Conservation (phyloP, 2,888 invertebrate genomes). For the Argynnis bischoffii region DNA sequence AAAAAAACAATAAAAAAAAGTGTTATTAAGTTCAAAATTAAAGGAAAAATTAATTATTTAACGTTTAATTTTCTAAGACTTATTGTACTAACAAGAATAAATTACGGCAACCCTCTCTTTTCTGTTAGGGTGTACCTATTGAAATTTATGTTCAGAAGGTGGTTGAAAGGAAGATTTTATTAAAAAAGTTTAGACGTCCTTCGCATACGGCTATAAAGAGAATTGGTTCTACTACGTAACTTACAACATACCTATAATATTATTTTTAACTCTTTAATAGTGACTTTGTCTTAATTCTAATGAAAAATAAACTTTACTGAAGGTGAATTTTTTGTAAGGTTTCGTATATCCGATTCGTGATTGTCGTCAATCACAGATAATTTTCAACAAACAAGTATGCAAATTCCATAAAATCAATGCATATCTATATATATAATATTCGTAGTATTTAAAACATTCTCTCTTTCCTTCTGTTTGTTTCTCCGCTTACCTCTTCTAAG, state of each 20-base stretch:
- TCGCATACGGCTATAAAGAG: constrained; percentile 47
- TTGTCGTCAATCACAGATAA: too few relatives aligned
- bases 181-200: constrained; percentile 65
- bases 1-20: too few relatives aligned
- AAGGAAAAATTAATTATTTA: not conserved
- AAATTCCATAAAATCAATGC: too few relatives aligned
- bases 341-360: too few relatives aligned
- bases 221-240: constrained; percentile 45
- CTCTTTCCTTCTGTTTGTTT: too few relatives aligned
- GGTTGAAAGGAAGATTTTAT: constrained; percentile 63
- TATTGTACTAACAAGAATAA: constrained; percentile 16
- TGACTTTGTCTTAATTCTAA: not conserved
- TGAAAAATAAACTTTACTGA: too few relatives aligned
- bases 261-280: constrained; percentile 1
- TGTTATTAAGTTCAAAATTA: not conserved
- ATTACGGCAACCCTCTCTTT: constrained; percentile 34
- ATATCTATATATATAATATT: too few relatives aligned
- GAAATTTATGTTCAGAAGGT: constrained; percentile 62
- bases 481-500: too few relatives aligned
- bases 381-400: too few relatives aligned
- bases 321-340: too few relatives aligned
- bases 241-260: not conserved
- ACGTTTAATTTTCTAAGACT: not conserved
- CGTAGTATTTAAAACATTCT: too few relatives aligned
- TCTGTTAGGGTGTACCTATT: constrained; percentile 57